Conservation (phyloP, 2,888 invertebrate genomes). For the Catocala sponsa region DNA sequence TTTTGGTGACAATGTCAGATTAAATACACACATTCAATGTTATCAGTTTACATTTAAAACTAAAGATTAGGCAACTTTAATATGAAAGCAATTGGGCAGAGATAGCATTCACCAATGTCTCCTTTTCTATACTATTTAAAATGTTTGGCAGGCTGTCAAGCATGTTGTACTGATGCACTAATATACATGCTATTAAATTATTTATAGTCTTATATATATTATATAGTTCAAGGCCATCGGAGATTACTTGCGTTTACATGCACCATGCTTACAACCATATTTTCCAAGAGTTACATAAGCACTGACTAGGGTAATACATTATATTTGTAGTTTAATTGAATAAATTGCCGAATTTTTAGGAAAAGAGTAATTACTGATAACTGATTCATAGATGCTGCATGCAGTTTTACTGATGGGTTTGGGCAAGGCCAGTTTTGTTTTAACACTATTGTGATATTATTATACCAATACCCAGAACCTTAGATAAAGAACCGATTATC, state of each 20-base stretch:
- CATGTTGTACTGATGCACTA: conserved; percentile 38
- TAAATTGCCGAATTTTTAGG: too few species aligned
- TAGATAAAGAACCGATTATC: too few species aligned
- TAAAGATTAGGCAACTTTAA: not conserved
- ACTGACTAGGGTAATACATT: too few species aligned
- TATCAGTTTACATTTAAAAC: conserved; percentile 1
- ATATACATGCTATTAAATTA: conserved; percentile 40
- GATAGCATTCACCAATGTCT: conserved; percentile 1
- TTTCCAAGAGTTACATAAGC: not conserved
- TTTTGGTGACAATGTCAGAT: conserved; percentile 45
- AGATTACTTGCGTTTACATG: conserved; percentile 42
- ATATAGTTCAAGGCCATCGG: conserved; percentile 58
- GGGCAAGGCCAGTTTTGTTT: too few species aligned
- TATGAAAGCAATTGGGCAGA: not conserved
- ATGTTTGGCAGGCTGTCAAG: conserved; percentile 60
- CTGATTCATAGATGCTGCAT: too few species aligned
- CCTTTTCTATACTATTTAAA: conserved; percentile 27
- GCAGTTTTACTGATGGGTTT: too few species aligned
- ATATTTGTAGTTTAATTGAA: too few species aligned
- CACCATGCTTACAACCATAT: conserved; percentile 8
- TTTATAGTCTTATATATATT: conserved; percentile 52
- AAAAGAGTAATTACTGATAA: too few species aligned
- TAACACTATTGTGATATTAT: too few species aligned
- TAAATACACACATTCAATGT: conserved; percentile 49
- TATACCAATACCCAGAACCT: too few species aligned